Evolutionary conservation across 1,140 invertebrate species (phyloP).

Genomic region (Armadillidium nasatum): DNA sequence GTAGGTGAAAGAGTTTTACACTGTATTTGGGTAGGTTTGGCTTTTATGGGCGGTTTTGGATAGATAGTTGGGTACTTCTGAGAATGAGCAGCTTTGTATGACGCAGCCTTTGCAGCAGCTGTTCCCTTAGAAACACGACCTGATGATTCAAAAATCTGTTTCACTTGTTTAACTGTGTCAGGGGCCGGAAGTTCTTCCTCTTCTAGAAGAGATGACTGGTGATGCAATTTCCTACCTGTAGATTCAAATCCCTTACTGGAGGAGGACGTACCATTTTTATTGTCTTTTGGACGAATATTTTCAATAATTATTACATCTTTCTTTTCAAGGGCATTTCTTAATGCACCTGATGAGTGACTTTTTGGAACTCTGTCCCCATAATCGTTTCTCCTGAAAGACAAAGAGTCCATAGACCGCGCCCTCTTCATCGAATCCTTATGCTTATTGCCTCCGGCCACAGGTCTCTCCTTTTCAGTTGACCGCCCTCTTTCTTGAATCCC

Average conservation of each 20-base stretch:
- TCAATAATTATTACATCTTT: slow-evolving; percentile 53
- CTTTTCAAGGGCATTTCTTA: slow-evolving; percentile 46
- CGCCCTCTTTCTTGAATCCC: slow-evolving; percentile 49
- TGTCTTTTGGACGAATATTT: slow-evolving; percentile 42
- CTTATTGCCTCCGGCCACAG: slow-evolving; percentile 21
- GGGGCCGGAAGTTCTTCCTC: slow-evolving; percentile 75
- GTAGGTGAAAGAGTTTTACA: background rate
- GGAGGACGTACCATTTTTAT: slow-evolving; percentile 23
- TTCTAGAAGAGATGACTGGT: slow-evolving; percentile 49
- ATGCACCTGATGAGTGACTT: background rate
- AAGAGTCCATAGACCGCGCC: slow-evolving; percentile 75
- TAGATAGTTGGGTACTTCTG: slow-evolving; percentile 18
- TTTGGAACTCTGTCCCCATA: slow-evolving; percentile 16
- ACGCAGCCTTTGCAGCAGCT: slow-evolving; percentile 38
- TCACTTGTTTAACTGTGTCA: slow-evolving; percentile 75
- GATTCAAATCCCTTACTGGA: slow-evolving; percentile 29
- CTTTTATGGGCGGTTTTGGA: background rate
- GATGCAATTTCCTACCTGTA: slow-evolving; percentile 36
- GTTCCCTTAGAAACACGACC: slow-evolving; percentile 18
- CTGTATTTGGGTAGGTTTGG: background rate
- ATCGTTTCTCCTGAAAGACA: slow-evolving; percentile 49
- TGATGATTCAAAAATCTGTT: slow-evolving; percentile 70
- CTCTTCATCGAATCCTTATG: slow-evolving; percentile 64
- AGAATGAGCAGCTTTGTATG: slow-evolving; percentile 35
- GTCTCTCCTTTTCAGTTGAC: slow-evolving; percentile 31